phyloP scores from a whole-genome alignment of 2,113 vertebrate species.

The Psittacula cyanocephala region DNA sequence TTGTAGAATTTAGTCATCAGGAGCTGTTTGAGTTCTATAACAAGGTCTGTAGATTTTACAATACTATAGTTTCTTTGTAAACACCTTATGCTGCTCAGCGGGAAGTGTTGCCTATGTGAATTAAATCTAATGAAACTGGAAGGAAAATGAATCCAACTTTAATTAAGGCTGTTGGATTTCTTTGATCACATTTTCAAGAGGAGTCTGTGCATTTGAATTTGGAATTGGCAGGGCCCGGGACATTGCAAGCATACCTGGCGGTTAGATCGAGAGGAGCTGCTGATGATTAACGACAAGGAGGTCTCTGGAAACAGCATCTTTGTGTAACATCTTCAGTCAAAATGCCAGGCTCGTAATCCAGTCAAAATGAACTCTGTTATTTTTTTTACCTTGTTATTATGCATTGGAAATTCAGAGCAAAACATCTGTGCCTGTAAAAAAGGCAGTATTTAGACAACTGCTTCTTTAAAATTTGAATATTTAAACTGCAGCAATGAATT shows the following conservation, averaged over 20 bases:
- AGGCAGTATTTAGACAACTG: constrained; percentile 54
- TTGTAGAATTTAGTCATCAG: constrained; percentile 90
- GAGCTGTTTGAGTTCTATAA: constrained; percentile 95
- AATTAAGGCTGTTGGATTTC: constrained; percentile 10
- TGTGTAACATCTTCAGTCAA: neutral
- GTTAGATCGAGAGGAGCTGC: neutral
- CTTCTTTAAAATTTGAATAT: constrained; percentile 65
- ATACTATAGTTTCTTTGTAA: constrained; percentile 49
- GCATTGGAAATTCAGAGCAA: constrained; percentile 37
- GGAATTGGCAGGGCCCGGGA: neutral
- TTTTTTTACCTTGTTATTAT: constrained; percentile 36
- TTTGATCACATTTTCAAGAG: constrained; percentile 22
- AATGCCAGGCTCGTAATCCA: constrained; percentile 2
- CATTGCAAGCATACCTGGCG: neutral
- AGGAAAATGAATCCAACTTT: constrained; percentile 20
- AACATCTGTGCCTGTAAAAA: constrained; percentile 60
- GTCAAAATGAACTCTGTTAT: neutral
- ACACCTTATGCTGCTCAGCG: constrained; percentile 51
- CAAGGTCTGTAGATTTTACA: constrained; percentile 82
- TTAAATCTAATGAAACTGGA: constrained; percentile 43
- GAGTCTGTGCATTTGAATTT: neutral
- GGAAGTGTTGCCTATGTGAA: constrained; percentile 25
- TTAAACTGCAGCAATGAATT: constrained; percentile 48
- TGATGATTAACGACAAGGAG: neutral
- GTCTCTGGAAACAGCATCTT: constrained; percentile 20